Base-by-base conservation (phyloP, 2,888 invertebrate genomes). In the Drosophila mimica region DNA sequence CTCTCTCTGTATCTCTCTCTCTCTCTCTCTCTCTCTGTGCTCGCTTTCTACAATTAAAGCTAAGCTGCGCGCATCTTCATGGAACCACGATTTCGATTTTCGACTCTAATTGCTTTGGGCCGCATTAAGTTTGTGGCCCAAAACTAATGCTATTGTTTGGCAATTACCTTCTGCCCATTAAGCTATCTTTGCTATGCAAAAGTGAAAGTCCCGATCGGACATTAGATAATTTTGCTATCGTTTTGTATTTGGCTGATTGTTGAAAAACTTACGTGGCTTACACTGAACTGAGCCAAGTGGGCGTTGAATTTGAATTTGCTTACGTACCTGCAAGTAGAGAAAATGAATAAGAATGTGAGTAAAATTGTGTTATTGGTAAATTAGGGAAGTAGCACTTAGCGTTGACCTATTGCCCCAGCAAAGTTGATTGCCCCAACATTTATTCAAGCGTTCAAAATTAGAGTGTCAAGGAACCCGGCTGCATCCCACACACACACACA, bases 11-110 rank as follows among this genome's bases (percentile, higher is more conserved):
- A 0, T 46, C 2, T 4, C 9, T n/a, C 9, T 28, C 0, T n/a
- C 6, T 31, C 1, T 53, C 3, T 34, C 5, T 33, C 7, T 25
- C 1, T 33, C 5, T 36, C 0, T n/a, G 43, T 11, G 49, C 46
- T 51, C 58, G 54, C 83, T 89, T 83, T 88, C 89, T 76, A 83
- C 89, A 88, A 88, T 86, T 83, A 86, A 73, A 65, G 46, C 34
- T 60, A 77, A 77, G 74, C 65, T 48, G 68, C 34, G 36, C 51
- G 11, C 75, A 75, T 79, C 79, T 79, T 75, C 66, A 54, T 66
- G 57, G 49, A 17, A 46, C 61, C 67, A 68, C 74, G 74, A 74
- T 62, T 74, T 79, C 33, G 56, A 57, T 51, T 34, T 54, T 30
- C 54, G 56, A 70, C 70, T 88, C 88, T 68, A 76, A 79, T 77